Evolutionary conservation across 2,888 invertebrate species (phyloP), one percentile per base, ranked within the genome.

Genomic region (Drosophila cognata): DNA sequence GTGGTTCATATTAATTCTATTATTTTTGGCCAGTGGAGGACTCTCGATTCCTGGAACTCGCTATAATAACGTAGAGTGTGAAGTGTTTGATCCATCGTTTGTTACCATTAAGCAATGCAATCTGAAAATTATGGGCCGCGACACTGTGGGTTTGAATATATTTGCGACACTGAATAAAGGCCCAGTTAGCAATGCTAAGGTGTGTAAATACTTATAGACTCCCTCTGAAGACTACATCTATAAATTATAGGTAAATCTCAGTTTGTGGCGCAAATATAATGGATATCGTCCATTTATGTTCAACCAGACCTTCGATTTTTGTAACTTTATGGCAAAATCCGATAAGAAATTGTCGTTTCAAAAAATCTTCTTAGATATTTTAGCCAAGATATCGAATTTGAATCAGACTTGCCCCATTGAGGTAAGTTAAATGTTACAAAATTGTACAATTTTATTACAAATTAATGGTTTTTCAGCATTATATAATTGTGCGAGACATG

Each of bases 401-500:
- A 79, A 79, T 38, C 79, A 79, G 18, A 25, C 69, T 2, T 79
- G 79, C n/a, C 79, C 79, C 0, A 68, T 59, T 33, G 38, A 62
- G 6, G 79, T 79, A 38, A 56, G 61, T 59, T 13, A 4, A 25
- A 18, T 11, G 7, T 38, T 38, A 18, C 1, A 46, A 21, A 46
- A n/a, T 16, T 18, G 10, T 18, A 1, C 38, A 21, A 10, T 4
- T 1, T 11, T 13, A 21, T 21, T 46, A 4, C 4, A 46, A 38
- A 6, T 21, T 13, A 10, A 0, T 41, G 13, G n/a, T 16, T 64
- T 33, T 52, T 13, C 10, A 79, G 79, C 35, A 79, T 7, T 53
- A 21, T 13, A 0, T 76, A 3, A 56, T 64, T 38, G 57, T 79
- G 1, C 29, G 13, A 8, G 10, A 79, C 7, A 2, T 64, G 53